Base-by-base conservation (phyloP, 2,888 invertebrate species). In the Polymixis lichenea region DNA sequence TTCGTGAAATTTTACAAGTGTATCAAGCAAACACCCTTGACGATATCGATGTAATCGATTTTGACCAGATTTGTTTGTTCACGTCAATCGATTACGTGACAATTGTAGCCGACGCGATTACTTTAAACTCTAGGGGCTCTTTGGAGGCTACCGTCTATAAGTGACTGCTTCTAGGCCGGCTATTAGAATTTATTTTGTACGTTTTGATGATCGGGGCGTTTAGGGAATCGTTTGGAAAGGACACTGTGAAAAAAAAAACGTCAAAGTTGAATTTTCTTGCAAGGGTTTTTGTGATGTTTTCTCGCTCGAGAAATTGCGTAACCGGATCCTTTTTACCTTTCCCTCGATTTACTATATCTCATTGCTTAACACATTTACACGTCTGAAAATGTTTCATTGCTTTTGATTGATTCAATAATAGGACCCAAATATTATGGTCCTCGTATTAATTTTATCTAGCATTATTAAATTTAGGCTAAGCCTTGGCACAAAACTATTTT, bases 61-160 rank as follows among this genome's bases (percentile, higher is more conserved):
- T 88, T 83, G 78, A 66, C 87, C 84, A 90, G 89, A 93, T 92
- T 92, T 92, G 91, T 92, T 93, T 91, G 92, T 91, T 90, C 90
- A 89, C 89, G 90, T 85, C 88, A 93, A 93, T 92, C 92, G 92
- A 93, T 93, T 94, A 91, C 93, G 87, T 87, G 87, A 87, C 80
- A 77, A 83, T 89, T 90, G 90, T 87, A 81, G 79, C 64, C 51
- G 58, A 68, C 67, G 65, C 78, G 68, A 87, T 87, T 87, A 82
- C 80, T 82, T 77, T 62, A 66, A 75, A 68, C 77, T 80, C 83
- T 73, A 62, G 80, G 43, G 77, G 65, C 77, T 78, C 78, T 82
- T 76, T 82, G 70, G 68, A 77, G 76, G 46, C 72, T 76, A 58
- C 19, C 43, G 75, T 65, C 72, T 79, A 60, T 78, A 72, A 82